Percentiles rank a stretch among this genome's conserved stretches.
Conservation (phyloP, 2,113 vertebrate genomes). For the Phyllopteryx taeniolatus region DNA sequence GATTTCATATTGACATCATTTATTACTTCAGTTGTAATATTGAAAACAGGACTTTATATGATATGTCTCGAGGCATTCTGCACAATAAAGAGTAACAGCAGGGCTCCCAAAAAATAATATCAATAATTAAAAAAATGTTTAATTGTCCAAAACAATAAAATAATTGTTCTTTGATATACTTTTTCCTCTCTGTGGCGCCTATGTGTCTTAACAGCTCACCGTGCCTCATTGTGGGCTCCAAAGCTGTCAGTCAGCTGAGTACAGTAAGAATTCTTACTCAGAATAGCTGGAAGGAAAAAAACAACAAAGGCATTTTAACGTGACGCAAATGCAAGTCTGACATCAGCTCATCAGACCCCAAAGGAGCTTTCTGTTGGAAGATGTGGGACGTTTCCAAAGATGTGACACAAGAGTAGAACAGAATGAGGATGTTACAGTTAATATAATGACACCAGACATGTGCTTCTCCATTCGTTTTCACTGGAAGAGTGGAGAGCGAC, state of each 20-base stretch:
- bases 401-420: neutral
- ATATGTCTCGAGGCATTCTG: too few species aligned
- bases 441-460: neutral
- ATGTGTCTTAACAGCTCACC: constrained; percentile 14
- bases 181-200: too few species aligned
- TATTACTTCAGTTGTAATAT: neutral
- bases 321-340: constrained; percentile 10
- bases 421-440: neutral
- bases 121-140: too few species aligned
- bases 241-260: neutral
- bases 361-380: constrained; percentile 1
- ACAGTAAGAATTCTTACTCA: constrained; percentile 18
- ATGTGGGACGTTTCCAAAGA: constrained; percentile 14
- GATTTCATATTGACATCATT: neutral
- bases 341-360: constrained; percentile 10
- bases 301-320: constrained; percentile 22
- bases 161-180: too few species aligned
- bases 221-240: constrained; percentile 14
- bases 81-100: too few species aligned
- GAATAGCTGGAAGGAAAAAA: constrained; percentile 35
- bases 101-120: too few species aligned
- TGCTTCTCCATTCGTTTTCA: neutral
- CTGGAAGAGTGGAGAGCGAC: neutral
- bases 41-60: too few species aligned
- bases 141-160: too few species aligned